phyloP scores from a whole-genome alignment of 2,113 vertebrate genomes.

The Protobothrops mucrosquamatus region DNA sequence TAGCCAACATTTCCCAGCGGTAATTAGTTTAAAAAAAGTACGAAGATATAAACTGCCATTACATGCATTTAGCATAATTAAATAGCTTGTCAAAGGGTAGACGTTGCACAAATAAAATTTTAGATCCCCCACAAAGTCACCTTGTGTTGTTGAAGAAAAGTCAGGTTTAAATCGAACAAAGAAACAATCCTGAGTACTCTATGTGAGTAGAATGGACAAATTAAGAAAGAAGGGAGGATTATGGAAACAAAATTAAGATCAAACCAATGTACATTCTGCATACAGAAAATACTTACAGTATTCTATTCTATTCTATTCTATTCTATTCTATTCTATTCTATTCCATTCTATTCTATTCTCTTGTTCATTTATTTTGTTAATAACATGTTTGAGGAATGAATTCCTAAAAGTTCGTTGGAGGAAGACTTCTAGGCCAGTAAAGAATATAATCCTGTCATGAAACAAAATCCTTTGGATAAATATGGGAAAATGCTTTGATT shows the following conservation, averaged over 20 bases:
- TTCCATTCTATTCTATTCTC: background rate
- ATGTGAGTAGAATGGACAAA: background rate
- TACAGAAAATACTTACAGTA: background rate
- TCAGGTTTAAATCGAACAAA: background rate
- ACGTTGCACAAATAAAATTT: background rate
- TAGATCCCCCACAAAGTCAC: background rate
- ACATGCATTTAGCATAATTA: background rate
- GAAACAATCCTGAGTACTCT: background rate
- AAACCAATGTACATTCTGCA: background rate
- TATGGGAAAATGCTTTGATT: constrained; percentile 3
- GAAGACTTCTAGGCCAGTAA: background rate
- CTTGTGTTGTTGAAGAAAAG: background rate
- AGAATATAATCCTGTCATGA: constrained; percentile 11
- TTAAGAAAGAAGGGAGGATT: background rate
- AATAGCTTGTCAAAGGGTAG: background rate
- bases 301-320: too few relatives aligned
- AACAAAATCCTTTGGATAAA: background rate
- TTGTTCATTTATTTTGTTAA: background rate
- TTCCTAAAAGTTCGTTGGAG: background rate
- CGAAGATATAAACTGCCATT: background rate
- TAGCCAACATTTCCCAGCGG: background rate
- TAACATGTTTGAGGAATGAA: background rate
- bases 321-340: too few relatives aligned
- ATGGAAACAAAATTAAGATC: background rate
- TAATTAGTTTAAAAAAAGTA: background rate